A percentile compares a stretch with the other conserved stretches of the same genome.
These are phyloP conservation scores for Xanthia icteritia DNA, from an alignment of 2,888 invertebrate genomes.

Conservation along the genomic window DNA sequence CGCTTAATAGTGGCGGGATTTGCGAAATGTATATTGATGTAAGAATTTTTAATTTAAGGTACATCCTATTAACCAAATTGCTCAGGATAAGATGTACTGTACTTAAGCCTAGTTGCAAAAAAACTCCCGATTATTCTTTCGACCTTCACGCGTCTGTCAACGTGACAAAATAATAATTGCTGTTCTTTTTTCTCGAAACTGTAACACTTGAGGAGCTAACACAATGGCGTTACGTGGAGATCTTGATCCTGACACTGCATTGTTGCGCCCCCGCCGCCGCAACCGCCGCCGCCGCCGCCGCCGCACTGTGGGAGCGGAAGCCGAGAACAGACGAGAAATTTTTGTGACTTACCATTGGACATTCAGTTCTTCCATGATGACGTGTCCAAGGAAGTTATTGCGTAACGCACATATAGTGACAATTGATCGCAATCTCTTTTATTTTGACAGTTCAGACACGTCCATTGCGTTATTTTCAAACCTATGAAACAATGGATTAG, in stretches of 20 bases:
- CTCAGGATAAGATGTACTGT: background rate
- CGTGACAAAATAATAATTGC: conserved; percentile 4
- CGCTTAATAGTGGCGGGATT: too few relatives aligned
- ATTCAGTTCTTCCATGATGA: background rate
- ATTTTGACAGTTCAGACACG: too few relatives aligned
- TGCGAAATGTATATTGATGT: background rate
- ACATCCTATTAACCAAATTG: background rate
- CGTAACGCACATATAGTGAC: too few relatives aligned
- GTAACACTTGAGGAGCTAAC: conserved; percentile 14
- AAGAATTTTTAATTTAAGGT: background rate
- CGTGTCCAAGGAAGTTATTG: too few relatives aligned
- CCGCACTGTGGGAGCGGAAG: background rate
- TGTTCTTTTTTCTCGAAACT: background rate
- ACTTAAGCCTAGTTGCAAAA: too few relatives aligned
- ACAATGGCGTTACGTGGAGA: conserved; percentile 10
- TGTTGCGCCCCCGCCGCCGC: conserved; percentile 4
- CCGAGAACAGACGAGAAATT: background rate
- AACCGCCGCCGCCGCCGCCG: background rate
- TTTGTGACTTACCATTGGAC: background rate
- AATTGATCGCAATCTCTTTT: too few relatives aligned
- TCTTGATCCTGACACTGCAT: conserved; percentile 39
- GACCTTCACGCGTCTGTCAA: background rate
- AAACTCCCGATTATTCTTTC: background rate
- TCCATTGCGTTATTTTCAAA: too few relatives aligned
- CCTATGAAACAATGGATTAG: too few relatives aligned